Evolutionary conservation across 2,113 vertebrate genomes (phyloP), one percentile per base, ranked within the genome.

Genomic region (Motacilla alba): DNA sequence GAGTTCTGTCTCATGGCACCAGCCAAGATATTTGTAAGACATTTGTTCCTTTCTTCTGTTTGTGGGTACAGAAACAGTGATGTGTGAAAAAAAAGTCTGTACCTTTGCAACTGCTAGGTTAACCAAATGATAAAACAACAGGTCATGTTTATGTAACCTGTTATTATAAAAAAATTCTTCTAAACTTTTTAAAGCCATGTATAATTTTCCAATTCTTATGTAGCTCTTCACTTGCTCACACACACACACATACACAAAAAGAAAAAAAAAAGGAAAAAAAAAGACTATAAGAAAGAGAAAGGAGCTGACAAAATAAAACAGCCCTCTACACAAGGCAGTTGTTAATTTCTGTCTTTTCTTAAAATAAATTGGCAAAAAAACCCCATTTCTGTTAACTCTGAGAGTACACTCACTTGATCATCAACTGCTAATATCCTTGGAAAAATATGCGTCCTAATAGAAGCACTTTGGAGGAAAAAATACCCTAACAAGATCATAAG

Each of bases 171-270:
- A 70, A 62, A 33, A 5, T 3, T 11, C 9, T 46, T 33, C 9
- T 37, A 31, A 10, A 13, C 18, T 68, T 84, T 73, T 67, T 8
- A 12, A 73, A 74, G 35, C 7, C 3, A 4, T 20, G 5, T 43
- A 8, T 70, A 35, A 31, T 60, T 88, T 84, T n/a, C 41, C 3
- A 22, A 3, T 70, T 69, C 15, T 50, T 70, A 35, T 7, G 11
- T 19, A 63, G 35, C 14, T 37, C 11, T 63, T n/a, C 31, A 49
- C 15, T 63, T 76, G 19, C 26, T 75, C 46, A 18, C 15, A 26
- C 4, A 30, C 2, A 2, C 3, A 31, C 2, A 4, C 2, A 39
- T 2, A 37, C 4, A 18, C 2, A 4, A 3, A 30, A 19, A 28
- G 11, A 37, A 28, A 20, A 23, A 23, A 72, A 6, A 55, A 33